Percentiles rank a stretch among this genome's conserved stretches.
Conservation (phyloP, 2,888 invertebrate genomes). For the Iphiclides podalirius region DNA sequence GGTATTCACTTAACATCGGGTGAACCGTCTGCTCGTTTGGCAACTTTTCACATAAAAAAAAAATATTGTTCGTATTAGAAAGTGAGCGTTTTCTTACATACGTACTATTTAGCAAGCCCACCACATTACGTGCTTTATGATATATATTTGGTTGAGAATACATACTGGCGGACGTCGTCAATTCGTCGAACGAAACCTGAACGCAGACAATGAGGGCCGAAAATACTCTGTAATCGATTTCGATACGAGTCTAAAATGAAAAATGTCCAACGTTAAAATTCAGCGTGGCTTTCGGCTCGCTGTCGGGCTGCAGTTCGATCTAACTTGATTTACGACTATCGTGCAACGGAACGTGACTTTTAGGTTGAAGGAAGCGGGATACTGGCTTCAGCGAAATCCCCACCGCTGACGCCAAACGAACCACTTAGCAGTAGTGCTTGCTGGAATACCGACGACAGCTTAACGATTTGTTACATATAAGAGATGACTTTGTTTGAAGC, state of each 20-base stretch:
- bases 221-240: not conserved
- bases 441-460: not conserved
- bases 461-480: not conserved
- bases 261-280: slow-evolving; percentile 13
- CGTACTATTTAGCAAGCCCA: no score
- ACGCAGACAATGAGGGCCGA: not conserved
- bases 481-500: not conserved
- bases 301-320: slow-evolving; percentile 13
- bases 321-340: slow-evolving; percentile 19
- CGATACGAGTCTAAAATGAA: slow-evolving; percentile 15
- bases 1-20: no score
- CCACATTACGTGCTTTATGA: no score
- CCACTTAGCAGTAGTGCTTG: slow-evolving; percentile 2
- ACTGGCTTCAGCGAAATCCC: slow-evolving; percentile 2
- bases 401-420: slow-evolving; percentile 5
- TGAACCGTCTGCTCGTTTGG: no score
- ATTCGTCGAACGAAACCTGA: no score
- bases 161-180: no score
- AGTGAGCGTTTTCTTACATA: no score
- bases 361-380: slow-evolving; percentile 1
- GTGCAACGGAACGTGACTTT: slow-evolving; percentile 13
- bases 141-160: no score
- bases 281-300: not conserved
- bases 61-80: no score
- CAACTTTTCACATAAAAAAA: no score